Conservation (phyloP, 2,113 vertebrate species). For the Entomyzon cyanotis region DNA sequence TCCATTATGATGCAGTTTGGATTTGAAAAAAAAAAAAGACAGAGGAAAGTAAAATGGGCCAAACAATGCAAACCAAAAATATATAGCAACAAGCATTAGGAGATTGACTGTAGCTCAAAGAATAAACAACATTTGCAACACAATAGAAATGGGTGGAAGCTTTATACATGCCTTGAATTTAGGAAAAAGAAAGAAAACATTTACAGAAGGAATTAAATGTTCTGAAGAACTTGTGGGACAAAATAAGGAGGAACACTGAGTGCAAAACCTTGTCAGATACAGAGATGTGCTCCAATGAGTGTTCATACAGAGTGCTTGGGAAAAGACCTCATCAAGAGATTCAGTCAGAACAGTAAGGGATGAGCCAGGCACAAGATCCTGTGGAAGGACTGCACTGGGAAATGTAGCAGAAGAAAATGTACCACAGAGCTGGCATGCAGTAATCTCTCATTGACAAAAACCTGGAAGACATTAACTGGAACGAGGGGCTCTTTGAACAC, state of each 20-base stretch:
- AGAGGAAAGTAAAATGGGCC: background rate
- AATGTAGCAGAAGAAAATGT: background rate
- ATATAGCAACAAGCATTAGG: background rate
- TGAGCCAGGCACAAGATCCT: background rate
- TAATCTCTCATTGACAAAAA: background rate
- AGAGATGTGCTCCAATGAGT: background rate
- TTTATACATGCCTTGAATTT: background rate
- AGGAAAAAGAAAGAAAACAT: background rate
- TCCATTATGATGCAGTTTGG: conserved; percentile 31
- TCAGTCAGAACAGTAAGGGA: background rate
- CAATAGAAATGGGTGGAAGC: background rate
- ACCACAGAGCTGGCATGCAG: fast-evolving
- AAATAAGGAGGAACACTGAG: background rate
- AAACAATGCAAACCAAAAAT: background rate
- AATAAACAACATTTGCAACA: background rate
- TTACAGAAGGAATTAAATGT: background rate
- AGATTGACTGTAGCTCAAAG: background rate
- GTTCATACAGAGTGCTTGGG: background rate
- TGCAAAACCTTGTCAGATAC: background rate
- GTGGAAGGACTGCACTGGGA: background rate
- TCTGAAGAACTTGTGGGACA: background rate
- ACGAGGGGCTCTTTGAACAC: background rate
- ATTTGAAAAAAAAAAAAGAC: background rate
- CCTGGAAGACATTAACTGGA: background rate
- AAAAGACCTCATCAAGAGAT: background rate